A percentile compares a stretch with the other conserved stretches of the same genome.
Evolutionary conservation across 2,888 invertebrate genomes (phyloP).

Genomic region (Drosophila tanythrix): DNA sequence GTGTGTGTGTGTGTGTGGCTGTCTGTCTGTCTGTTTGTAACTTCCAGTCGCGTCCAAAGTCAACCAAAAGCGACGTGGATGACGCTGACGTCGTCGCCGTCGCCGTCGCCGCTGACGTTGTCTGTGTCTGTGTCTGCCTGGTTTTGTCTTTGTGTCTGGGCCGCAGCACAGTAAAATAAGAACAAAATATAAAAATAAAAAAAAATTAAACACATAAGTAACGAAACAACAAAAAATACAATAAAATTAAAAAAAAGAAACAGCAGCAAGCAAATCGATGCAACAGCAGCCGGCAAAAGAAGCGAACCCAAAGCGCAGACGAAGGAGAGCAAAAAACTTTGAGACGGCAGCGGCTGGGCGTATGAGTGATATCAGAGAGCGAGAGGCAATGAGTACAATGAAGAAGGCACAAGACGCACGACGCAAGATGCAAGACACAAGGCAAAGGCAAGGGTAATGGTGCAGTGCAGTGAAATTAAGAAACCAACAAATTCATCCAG

Average conservation of each 20-base stretch:
- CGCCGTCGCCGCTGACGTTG: constrained; percentile 40
- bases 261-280: constrained; percentile 71
- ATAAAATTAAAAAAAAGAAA: constrained; percentile 68
- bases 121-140: constrained; percentile 50
- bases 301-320: constrained; percentile 36
- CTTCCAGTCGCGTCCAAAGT: constrained; percentile 62
- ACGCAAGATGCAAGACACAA: constrained; percentile 10
- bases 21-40: constrained; percentile 47
- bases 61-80: constrained; percentile 72
- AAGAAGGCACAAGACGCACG: constrained; percentile 24
- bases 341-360: constrained; percentile 55
- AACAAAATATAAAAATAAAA: constrained; percentile 22
- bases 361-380: constrained; percentile 75
- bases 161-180: constrained; percentile 61
- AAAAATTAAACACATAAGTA: constrained; percentile 80
- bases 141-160: constrained; percentile 82
- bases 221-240: constrained; percentile 59
- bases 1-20: constrained; percentile 31
- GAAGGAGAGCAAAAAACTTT: constrained; percentile 33
- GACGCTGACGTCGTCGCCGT: constrained; percentile 55
- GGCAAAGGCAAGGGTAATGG: constrained; percentile 38
- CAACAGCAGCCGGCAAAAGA: constrained; percentile 67
- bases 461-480: constrained; percentile 77
- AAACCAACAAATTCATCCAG: constrained; percentile 83
- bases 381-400: constrained; percentile 35